Evolutionary conservation across 2,888 invertebrate genomes (phyloP).

Genomic region (Hipparchia semele): DNA sequence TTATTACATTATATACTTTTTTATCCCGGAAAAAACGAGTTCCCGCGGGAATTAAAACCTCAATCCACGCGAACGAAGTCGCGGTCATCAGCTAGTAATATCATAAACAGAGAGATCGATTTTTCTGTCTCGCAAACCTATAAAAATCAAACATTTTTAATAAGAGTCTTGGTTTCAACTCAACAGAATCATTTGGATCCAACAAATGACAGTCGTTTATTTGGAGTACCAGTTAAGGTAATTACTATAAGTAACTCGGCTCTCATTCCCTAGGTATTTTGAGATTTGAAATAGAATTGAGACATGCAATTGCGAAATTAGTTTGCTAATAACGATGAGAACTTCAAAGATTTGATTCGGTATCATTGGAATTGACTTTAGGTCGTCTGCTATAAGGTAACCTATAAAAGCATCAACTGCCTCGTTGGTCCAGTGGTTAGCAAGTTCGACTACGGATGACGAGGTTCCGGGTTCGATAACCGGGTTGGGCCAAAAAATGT

Average conservation of each 20-base stretch:
- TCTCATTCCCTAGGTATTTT: constrained; percentile 30
- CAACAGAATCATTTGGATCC: constrained; percentile 17
- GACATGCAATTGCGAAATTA: constrained; percentile 35
- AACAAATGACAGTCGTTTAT: constrained; percentile 33
- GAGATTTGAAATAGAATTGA: constrained; percentile 36
- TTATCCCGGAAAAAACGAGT: too few relatives aligned
- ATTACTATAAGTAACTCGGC: constrained; percentile 24
- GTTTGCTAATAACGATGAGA: constrained; percentile 26
- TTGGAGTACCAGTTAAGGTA: constrained; percentile 29
- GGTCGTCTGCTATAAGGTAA: neutral
- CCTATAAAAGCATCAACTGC: too few relatives aligned
- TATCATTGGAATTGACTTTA: neutral
- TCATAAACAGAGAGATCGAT: too few relatives aligned
- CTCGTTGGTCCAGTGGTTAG: too few relatives aligned
- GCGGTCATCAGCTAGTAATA: too few relatives aligned
- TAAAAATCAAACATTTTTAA: neutral
- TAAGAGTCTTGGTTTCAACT: neutral
- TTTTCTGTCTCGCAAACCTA: neutral
- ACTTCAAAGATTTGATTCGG: constrained; percentile 6
- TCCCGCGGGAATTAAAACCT: too few relatives aligned
- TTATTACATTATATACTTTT: too few relatives aligned
- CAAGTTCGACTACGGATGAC: too few relatives aligned
- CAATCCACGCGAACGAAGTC: too few relatives aligned
- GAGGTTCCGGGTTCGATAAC: too few relatives aligned
- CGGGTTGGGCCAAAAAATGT: too few relatives aligned